Base-by-base conservation (phyloP, 2,797 vertebrate genomes). In the Trematomus bernacchii region DNA sequence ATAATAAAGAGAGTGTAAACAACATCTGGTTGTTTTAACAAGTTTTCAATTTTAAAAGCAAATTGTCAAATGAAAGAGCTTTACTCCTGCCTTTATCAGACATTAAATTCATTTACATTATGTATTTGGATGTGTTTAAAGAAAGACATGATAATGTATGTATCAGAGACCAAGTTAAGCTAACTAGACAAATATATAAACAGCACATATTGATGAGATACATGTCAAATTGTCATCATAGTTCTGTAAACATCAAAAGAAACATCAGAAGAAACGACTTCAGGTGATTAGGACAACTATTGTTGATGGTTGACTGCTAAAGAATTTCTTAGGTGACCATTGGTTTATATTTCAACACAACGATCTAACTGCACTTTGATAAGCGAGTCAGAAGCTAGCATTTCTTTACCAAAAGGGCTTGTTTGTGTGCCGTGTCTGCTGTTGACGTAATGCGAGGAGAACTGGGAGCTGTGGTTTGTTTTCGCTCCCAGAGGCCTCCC, bases 401-500 rank as follows among this genome's bases (percentile, higher is more conserved):
- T 30, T 60, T 46, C 10, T 50, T 37, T 9, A 9, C 43, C 54
- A 66, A 53, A 55, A 48, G n/a, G 4, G 27, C 18, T 50, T 69
- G 11, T 59, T 51, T 70, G 6, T 54, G 27, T 50, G 7, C 57
- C 66, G 21, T 59, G 19, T 61, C 42, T 11, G 76, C 61, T 77
- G 43, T 74, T 85, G 73, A 79, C 37, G 66, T 18, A 44, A 61
- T 64, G 71, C 69, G 60, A 18, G 55, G 71, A 68, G 66, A 79
- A 47, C 79, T 30, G 37, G 19, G 43, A 77, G 89, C 9, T 57
- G 60, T 64, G 54, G 64, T 71, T 75, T 33, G 7, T 55, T 75
- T 21, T 30, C 13, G 46, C 71, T 85, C 86, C 83, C 85, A 78
- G 59, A 61, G 71, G 79, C 66, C 76, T 82, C 62, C 51, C 86